Evolutionary conservation across 2,888 invertebrate genomes (phyloP), one percentile per base, ranked within the genome.

Genomic region (Himalopsyche tibetana): DNA sequence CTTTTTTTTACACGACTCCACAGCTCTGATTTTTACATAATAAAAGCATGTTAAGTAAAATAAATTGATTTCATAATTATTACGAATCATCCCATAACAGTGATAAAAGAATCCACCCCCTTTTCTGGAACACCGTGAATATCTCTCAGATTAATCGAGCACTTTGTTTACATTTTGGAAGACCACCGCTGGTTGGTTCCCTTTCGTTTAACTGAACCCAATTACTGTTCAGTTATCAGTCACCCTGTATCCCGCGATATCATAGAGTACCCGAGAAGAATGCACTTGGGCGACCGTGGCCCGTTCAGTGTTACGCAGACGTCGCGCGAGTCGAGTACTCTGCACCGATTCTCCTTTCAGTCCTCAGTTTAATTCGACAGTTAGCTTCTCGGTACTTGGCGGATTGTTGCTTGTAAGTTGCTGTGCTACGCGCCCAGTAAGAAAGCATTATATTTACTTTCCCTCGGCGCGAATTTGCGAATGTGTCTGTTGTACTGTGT

Each of bases 211-310:
- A 40, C 6, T 6, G 40, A 40, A 40, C 40, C 40, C 5, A 11
- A 45, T 45, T 8, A 45, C 8, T 9, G 6, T 8, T 45, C 8
- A 9, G 2, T 12, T 19, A 74, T 38, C 36, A 36, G 36, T 74
- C 74, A 74, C 74, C 74, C 74, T 74, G 38, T 74, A 74, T 4
- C 36, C 74, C 9, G 11, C 36, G 12, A 28, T 74, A 74, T 36
- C 74, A 74, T 36, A 74, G 19, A 28, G 36, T 38, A 38, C 36
- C 36, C 5, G 38, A 74, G 74, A 28, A 28, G 19, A 28, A 38
- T 74, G 74, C 74, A 38, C 74, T 74, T 38, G 74, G 74, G 6
- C 74, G 74, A 15, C 74, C 74, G 74, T 74, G 74, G 74, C 74
- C 38, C 36, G 36, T 36, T 74, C 74, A 74, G 74, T 74, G 74